Base-by-base conservation (phyloP, 2,888 invertebrate genomes). In the Carabus problematicus region DNA sequence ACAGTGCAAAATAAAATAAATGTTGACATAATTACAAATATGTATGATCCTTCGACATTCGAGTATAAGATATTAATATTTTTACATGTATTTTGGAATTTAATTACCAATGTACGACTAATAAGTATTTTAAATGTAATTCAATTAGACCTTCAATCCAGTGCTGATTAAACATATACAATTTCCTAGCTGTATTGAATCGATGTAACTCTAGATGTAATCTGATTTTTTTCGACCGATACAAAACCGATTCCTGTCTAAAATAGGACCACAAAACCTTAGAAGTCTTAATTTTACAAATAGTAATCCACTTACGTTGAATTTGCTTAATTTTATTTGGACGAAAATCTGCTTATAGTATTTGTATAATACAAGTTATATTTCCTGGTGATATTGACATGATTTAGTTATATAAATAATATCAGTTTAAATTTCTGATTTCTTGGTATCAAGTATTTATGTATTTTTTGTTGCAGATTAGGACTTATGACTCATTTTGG, bases 401-500 rank as follows among this genome's bases (percentile, higher is more conserved):
- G n/a, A n/a, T n/a, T n/a, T n/a, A n/a, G 42, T 9, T 42, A 42
- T 14, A 29, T n/a, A n/a, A 62, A 1, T 39, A 29, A 61, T 14
- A 58, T 8, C 9, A 63, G 12, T 29, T 29, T 2, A 29, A 29
- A 29, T 29, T 3, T 29, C 6, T 3, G 6, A 29, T 29, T 29
- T 29, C 29, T 29, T 29, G 6, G 29, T n/a, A n/a, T n/a, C n/a
- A n/a, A n/a, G 8, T 63, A 43, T 43, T 43, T 42, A 41, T 63
- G 9, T 41, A 14, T 9, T 29, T 66, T 56, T 76, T 77, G 71
- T 86, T 87, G 0, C 86, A 93, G 93, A 82, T 84, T 93, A 83
- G 93, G 93, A 52, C 85, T 93, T 74, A 93, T 93, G 81, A 91
- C 92, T 8, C 92, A 92, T 78, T 91, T 93, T 86, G 91, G 91